These are phyloP conservation scores for Selene dorsalis DNA, from an alignment of 2,797 vertebrate genomes.

Conservation along the genomic window DNA sequence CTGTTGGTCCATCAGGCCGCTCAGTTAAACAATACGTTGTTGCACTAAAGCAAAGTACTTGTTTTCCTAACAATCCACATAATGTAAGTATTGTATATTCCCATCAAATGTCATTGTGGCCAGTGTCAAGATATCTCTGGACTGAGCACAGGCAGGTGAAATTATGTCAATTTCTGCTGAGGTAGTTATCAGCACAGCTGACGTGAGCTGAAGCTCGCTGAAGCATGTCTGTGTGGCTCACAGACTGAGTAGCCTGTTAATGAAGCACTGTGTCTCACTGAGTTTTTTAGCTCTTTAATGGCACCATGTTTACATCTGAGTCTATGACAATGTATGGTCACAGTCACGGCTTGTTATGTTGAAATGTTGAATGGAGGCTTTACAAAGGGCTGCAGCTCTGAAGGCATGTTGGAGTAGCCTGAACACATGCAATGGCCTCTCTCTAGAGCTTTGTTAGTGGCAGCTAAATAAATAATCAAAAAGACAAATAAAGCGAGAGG, in stretches of 20 bases:
- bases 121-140: not conserved
- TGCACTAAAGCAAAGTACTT: not conserved
- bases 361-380: constrained; percentile 22
- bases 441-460: constrained; percentile 71
- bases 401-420: constrained; percentile 50
- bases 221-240: no score
- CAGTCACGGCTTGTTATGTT: constrained; percentile 5
- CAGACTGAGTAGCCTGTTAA: not conserved
- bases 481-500: constrained; percentile 77
- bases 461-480: constrained; percentile 81
- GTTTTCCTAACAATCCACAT: not conserved
- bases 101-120: not conserved
- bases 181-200: not conserved
- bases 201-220: not conserved
- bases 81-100: not conserved
- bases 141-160: not conserved
- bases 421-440: constrained; percentile 54
- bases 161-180: not conserved
- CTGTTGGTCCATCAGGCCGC: not conserved
- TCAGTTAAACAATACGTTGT: not conserved
- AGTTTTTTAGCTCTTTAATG: not conserved
- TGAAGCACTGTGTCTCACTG: not conserved
- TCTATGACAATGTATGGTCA: constrained; percentile 8
- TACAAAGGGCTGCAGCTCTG: constrained; percentile 26
- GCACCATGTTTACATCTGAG: not conserved